phyloP scores from a whole-genome alignment of 2,797 vertebrate species.

The Carcharodon carcharias region DNA sequence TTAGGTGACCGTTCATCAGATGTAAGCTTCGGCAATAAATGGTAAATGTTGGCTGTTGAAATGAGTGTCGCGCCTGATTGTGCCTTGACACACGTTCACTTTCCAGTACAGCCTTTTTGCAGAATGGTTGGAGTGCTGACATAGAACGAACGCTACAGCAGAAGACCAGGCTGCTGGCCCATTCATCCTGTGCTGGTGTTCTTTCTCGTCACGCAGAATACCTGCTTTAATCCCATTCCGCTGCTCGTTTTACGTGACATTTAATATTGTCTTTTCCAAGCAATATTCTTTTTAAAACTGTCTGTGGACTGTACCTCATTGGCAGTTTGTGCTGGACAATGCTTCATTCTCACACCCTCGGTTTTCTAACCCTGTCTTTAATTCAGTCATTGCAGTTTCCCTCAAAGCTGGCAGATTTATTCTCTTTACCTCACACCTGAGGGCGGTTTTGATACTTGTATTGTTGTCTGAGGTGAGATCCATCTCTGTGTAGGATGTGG shows the following conservation, averaged over 20 bases:
- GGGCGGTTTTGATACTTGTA: background rate
- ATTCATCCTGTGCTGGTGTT: background rate
- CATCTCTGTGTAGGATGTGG: background rate
- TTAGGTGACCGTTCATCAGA: background rate
- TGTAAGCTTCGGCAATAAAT: background rate
- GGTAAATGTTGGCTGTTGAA: background rate
- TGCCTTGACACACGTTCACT: background rate
- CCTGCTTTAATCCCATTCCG: background rate
- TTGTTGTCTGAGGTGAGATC: background rate
- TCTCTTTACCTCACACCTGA: background rate
- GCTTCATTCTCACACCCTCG: too few relatives aligned
- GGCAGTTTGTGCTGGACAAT: background rate
- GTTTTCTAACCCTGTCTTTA: background rate
- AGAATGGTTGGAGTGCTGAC: background rate
- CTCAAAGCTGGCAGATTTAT: background rate
- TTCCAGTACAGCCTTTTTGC: background rate
- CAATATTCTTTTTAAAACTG: background rate
- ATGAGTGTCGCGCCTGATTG: background rate
- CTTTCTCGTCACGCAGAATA: too few relatives aligned
- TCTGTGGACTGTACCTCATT: background rate
- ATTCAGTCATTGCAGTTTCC: background rate
- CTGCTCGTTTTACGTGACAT: background rate
- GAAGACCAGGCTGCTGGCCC: too few relatives aligned
- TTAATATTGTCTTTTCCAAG: background rate
- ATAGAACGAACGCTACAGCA: background rate